These are phyloP conservation scores for Anthopleura sola DNA, from an alignment of 64 coral and sea anemone genomes.

Conservation along the genomic window DNA sequence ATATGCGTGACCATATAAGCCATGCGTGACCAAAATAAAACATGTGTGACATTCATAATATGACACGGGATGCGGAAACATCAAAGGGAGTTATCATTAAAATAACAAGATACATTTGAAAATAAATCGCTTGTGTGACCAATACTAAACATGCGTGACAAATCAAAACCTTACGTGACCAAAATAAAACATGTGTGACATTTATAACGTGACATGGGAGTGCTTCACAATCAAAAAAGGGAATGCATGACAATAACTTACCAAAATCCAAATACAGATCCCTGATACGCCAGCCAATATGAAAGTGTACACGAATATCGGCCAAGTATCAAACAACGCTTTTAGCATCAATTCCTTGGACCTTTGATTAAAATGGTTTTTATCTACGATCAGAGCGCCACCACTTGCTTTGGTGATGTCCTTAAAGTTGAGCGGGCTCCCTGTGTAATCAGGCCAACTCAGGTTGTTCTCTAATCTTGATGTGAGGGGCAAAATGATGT, in stretches of 20 bases:
- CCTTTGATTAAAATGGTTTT: conserved; percentile 26
- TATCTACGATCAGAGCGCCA: conserved; percentile 21
- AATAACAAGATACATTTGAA: too few relatives aligned
- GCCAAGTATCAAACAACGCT: conserved; percentile 34
- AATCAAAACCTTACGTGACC: neutral
- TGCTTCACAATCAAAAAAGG: too few relatives aligned
- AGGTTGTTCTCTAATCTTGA: neutral
- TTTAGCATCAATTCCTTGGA: conserved; percentile 7
- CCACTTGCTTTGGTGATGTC: conserved; percentile 6
- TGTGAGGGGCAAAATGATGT: conserved; percentile 33
- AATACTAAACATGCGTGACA: neutral
- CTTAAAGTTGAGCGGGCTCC: neutral
- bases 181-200: neutral
- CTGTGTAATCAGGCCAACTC: conserved; percentile 1
- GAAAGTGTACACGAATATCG: conserved; percentile 34
- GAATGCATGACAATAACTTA: neutral
- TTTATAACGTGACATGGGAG: neutral
- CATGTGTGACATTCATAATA: neutral
- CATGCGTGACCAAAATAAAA: neutral
- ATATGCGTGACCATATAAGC: neutral
- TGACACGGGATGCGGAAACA: too few relatives aligned
- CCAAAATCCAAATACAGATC: conserved; percentile 47
- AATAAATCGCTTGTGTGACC: too few relatives aligned
- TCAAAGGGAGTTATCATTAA: too few relatives aligned
- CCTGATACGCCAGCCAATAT: conserved; percentile 41